These are phyloP conservation scores for Lagodon rhomboides DNA, from an alignment of 2,797 vertebrate genomes.

Conservation along the genomic window DNA sequence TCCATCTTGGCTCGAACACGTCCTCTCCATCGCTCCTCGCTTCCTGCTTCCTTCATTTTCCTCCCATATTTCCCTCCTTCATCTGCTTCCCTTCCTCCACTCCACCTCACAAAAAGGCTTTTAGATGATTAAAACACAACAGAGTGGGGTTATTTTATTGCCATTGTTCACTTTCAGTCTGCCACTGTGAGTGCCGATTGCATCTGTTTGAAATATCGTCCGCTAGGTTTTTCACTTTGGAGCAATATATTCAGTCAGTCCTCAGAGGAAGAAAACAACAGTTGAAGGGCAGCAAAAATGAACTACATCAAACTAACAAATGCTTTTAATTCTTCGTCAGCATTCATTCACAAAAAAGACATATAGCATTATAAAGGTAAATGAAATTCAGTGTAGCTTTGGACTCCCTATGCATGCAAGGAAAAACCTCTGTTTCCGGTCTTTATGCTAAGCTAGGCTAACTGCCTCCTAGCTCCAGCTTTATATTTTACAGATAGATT, in stretches of 20 bases:
- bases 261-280: neutral
- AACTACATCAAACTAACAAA: neutral
- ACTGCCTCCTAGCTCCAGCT: neutral
- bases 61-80: constrained; percentile 35
- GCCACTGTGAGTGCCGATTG: constrained; percentile 36
- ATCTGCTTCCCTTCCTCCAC: constrained; percentile 37
- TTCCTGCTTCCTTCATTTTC: constrained; percentile 47
- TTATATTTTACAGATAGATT: neutral
- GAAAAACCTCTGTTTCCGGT: neutral
- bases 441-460: neutral
- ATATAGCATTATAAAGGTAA: neutral
- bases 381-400: neutral
- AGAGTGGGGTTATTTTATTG: constrained; percentile 33
- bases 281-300: neutral
- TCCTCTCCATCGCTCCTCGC: constrained; percentile 23
- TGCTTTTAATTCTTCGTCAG: neutral
- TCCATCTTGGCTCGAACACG: constrained; percentile 21
- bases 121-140: constrained; percentile 77
- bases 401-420: neutral
- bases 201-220: constrained; percentile 48
- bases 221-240: constrained; percentile 26
- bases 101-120: constrained; percentile 63
- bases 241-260: constrained; percentile 22
- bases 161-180: constrained; percentile 51
- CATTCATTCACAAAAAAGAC: neutral